These are phyloP conservation scores for Venturia canescens DNA, from an alignment of 1,140 invertebrate genomes.

Conservation along the genomic window DNA sequence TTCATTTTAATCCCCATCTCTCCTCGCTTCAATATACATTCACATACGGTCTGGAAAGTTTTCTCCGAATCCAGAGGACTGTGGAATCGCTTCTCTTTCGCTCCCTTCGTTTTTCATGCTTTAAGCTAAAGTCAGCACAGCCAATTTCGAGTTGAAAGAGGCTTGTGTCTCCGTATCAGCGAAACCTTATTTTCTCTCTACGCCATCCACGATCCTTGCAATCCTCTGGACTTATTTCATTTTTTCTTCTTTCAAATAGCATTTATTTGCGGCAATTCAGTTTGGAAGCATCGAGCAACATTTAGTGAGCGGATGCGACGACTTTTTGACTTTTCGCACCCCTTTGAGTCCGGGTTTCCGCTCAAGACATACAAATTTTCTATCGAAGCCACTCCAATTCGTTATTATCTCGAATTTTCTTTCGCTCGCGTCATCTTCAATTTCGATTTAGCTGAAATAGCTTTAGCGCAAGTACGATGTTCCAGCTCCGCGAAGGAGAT, in stretches of 20 bases:
- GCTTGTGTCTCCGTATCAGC: slow-evolving; percentile 12
- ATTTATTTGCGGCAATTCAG: slow-evolving; percentile 3
- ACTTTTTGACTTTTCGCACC: too few relatives aligned
- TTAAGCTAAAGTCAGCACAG: not conserved
- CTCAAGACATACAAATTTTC: slow-evolving; percentile 17
- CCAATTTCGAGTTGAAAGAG: slow-evolving; percentile 21
- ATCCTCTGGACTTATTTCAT: not conserved
- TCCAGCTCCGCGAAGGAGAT: not conserved
- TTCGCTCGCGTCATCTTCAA: not conserved
- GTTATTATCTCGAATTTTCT: not conserved
- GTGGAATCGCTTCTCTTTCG: not conserved
- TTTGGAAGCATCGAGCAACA: not conserved
- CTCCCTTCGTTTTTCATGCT: not conserved
- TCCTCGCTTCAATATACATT: not conserved
- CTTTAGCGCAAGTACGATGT: not conserved
- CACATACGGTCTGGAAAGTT: slow-evolving; percentile 34
- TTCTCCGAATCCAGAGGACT: not conserved
- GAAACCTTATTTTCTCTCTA: slow-evolving; percentile 15
- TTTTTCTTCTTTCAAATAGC: not conserved
- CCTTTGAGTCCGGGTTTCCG: not conserved
- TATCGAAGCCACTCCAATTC: slow-evolving; percentile 18
- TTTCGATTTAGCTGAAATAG: not conserved
- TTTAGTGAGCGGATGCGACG: too few relatives aligned
- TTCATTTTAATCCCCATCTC: slow-evolving; percentile 28
- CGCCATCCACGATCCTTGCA: not conserved